Evolutionary conservation across 2,888 invertebrate species (phyloP).

Genomic region (Hipparchia semele): DNA sequence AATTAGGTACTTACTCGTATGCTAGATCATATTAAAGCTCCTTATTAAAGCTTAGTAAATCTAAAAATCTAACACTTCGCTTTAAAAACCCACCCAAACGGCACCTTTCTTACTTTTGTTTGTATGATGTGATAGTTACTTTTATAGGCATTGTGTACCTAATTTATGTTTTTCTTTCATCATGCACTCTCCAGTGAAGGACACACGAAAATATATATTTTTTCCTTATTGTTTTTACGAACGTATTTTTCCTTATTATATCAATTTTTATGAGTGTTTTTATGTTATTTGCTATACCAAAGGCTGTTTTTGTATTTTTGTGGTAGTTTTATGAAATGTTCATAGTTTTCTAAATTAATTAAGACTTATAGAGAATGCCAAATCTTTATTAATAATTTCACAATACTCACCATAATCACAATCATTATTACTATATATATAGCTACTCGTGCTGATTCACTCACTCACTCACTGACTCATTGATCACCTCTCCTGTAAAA

Average conservation of each 20-base stretch:
- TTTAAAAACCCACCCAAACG: too few species aligned
- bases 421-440: too few species aligned
- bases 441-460: too few species aligned
- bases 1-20: too few species aligned
- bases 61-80: too few species aligned
- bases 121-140: background rate
- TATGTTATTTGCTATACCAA: background rate
- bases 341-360: background rate
- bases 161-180: conserved; percentile 8
- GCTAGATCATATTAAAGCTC: too few species aligned
- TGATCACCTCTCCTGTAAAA: too few species aligned
- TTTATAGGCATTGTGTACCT: background rate
- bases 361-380: background rate
- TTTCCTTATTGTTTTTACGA: conserved; percentile 1
- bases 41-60: too few species aligned
- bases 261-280: conserved; percentile 2
- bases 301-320: background rate
- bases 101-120: too few species aligned
- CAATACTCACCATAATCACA: background rate
- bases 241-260: conserved; percentile 5
- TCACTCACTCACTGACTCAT: too few species aligned
- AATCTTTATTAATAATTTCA: background rate
- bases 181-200: background rate
- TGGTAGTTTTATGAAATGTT: background rate
- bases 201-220: background rate